A percentile compares a stretch with the other conserved stretches of the same genome.
Conservation (phyloP, 2,797 vertebrate genomes). For the Onychomys leucogaster region DNA sequence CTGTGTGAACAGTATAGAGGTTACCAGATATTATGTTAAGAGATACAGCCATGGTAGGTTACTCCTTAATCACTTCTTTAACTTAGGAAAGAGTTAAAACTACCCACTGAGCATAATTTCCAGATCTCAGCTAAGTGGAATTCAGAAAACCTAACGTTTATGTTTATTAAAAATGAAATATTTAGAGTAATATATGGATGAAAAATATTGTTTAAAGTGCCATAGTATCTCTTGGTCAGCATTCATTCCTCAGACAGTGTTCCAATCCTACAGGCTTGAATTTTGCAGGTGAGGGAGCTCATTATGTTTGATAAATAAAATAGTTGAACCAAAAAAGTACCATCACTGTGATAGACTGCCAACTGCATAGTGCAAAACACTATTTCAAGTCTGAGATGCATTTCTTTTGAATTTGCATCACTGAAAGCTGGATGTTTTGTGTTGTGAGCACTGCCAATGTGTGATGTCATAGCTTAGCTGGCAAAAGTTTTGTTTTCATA, state of each 20-base stretch:
- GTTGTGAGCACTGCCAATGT: background rate
- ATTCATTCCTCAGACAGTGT: background rate
- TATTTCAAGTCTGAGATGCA: background rate
- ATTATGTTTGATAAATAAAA: background rate
- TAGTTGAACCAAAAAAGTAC: background rate
- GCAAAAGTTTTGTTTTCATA: background rate
- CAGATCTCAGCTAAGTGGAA: slow-evolving; percentile 5
- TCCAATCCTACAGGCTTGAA: background rate
- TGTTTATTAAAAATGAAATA: background rate
- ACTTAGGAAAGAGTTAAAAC: slow-evolving; percentile 1
- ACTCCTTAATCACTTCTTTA: background rate
- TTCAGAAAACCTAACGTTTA: background rate
- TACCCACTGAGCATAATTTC: background rate
- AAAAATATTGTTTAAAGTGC: background rate
- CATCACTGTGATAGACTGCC: background rate
- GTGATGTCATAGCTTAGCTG: background rate
- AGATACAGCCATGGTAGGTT: background rate
- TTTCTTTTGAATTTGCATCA: background rate
- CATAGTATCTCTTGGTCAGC: background rate
- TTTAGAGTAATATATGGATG: background rate
- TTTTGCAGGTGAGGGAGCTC: background rate
- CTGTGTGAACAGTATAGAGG: background rate
- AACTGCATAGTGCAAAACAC: background rate
- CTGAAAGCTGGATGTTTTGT: background rate
- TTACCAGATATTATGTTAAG: background rate